Base-by-base conservation (phyloP, 1,140 invertebrate species). In the Schlechtendalia chinensis region DNA sequence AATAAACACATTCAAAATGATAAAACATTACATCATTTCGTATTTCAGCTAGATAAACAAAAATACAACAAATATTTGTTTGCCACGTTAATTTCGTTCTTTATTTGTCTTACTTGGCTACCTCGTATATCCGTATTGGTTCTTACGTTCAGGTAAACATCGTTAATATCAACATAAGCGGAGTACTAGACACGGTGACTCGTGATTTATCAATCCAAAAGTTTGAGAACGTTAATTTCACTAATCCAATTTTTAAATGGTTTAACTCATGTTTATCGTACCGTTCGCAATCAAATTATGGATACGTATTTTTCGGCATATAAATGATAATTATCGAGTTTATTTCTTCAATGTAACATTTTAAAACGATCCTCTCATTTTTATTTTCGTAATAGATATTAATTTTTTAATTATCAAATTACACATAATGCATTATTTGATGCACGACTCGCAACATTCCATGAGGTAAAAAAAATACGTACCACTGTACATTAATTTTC, bases 141-240 rank as follows among this genome's bases (percentile, higher is more conserved):
- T 69, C 5, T 50, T 50, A 17, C 22, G 22, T 24, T 47, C 24
- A 50, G 22, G 45, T 47, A 24, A 22, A 17, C n/a, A 72, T 29
- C 5, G 24, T 53, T 29, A 72, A 72, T 72, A 72, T 54, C 24
- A 54, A 54, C 45, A 53, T 19, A n/a, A 17, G 47, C n/a, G 53
- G 53, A 53, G 24, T 54, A 72, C 54, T 54, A 17, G 69, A 54
- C 50, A 72, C 27, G 6, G 16, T 32, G 4, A 72, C n/a, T 72
- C 27, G 17, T 54, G 47, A 72, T 72, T 72, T 54, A 72, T 29
- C 29, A 72, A 54, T 54, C 47, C 29, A 3, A 72, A 72, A 72
- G 16, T 72, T 53, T 19, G 47, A n/a, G 17, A 24, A 12, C 27
- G 50, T 50, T 54, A 72, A 24, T 72, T 53, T 29, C 54, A n/a